Evolutionary conservation across 2,113 vertebrate genomes (phyloP).

Genomic region (Gymnogyps californianus): DNA sequence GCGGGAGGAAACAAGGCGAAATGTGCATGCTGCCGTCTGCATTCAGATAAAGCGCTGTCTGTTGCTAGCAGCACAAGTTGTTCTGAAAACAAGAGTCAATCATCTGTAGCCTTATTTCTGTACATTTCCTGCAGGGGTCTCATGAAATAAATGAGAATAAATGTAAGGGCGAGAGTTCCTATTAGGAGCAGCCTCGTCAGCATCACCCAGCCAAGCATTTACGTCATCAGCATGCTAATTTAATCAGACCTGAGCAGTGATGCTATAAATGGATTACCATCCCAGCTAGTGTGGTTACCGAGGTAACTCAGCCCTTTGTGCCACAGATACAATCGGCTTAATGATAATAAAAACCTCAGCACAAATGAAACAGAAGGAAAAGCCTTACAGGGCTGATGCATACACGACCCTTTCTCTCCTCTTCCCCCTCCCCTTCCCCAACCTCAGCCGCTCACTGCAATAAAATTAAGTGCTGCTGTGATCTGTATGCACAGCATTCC

Average conservation of each 20-base stretch:
- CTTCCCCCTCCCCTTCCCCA: not conserved
- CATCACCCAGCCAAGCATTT: constrained; percentile 58
- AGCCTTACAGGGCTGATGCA: constrained; percentile 55
- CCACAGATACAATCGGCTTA: constrained; percentile 72
- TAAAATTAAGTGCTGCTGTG: constrained; percentile 52
- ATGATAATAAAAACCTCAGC: constrained; percentile 63
- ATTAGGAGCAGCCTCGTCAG: constrained; percentile 62
- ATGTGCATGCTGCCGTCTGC: constrained; percentile 1
- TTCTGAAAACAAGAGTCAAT: constrained; percentile 37
- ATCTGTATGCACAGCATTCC: constrained; percentile 54
- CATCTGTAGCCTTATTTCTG: constrained; percentile 46
- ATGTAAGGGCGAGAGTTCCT: constrained; percentile 51
- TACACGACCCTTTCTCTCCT: constrained; percentile 14
- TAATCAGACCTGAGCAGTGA: constrained; percentile 67
- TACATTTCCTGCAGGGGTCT: constrained; percentile 51
- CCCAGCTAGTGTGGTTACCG: constrained; percentile 73
- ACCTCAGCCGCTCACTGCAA: constrained; percentile 10
- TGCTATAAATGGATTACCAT: constrained; percentile 71
- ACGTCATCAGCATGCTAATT: constrained; percentile 68
- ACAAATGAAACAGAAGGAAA: constrained; percentile 66
- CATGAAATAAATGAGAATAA: constrained; percentile 46
- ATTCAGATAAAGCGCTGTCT: not conserved
- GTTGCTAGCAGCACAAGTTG: constrained; percentile 21
- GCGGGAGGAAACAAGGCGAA: not conserved
- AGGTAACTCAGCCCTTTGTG: constrained; percentile 73